Conservation (phyloP, 2,888 invertebrate species). For the Molanna angustata region DNA sequence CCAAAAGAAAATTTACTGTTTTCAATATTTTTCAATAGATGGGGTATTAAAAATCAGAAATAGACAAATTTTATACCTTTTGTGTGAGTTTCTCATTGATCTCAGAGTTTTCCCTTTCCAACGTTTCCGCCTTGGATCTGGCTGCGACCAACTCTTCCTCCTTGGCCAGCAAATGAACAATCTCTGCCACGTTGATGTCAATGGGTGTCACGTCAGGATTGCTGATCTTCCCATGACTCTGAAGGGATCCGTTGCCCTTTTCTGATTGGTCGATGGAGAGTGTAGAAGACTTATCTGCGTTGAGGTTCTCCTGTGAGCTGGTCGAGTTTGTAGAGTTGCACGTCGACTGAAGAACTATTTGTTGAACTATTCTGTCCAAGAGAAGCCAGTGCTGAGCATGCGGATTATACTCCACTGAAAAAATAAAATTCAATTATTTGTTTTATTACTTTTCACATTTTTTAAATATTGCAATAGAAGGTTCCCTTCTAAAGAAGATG, state of each 20-base stretch:
- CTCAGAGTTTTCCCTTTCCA: conserved; percentile 86
- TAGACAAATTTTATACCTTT: too few species aligned
- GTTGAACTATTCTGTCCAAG: conserved; percentile 91
- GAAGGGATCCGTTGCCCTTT: conserved; percentile 38
- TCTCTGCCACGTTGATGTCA: conserved; percentile 86
- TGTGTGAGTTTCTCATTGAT: conserved; percentile 83
- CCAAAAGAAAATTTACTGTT: too few species aligned
- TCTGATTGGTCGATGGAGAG: conserved; percentile 37
- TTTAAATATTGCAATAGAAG: not conserved
- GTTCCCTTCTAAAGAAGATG: not conserved
- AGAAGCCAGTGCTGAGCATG: conserved; percentile 92
- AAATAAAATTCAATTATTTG: conserved; percentile 3
- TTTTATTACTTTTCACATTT: not conserved
- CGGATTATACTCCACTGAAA: conserved; percentile 77
- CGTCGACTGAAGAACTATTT: conserved; percentile 79
- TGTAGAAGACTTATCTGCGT: conserved; percentile 30
- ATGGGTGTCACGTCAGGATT: conserved; percentile 85
- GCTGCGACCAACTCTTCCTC: conserved; percentile 90
- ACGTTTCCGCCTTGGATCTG: conserved; percentile 78
- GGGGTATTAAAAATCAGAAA: too few species aligned
- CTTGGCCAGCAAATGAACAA: conserved; percentile 86
- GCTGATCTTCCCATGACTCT: conserved; percentile 47
- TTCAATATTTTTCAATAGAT: too few species aligned
- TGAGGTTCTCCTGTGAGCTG: conserved; percentile 44
- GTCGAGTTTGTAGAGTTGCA: conserved; percentile 36